A percentile compares a stretch with the other conserved stretches of the same genome.
Evolutionary conservation across 2,888 invertebrate species (phyloP).

Genomic region (Drosophila paracracens): DNA sequence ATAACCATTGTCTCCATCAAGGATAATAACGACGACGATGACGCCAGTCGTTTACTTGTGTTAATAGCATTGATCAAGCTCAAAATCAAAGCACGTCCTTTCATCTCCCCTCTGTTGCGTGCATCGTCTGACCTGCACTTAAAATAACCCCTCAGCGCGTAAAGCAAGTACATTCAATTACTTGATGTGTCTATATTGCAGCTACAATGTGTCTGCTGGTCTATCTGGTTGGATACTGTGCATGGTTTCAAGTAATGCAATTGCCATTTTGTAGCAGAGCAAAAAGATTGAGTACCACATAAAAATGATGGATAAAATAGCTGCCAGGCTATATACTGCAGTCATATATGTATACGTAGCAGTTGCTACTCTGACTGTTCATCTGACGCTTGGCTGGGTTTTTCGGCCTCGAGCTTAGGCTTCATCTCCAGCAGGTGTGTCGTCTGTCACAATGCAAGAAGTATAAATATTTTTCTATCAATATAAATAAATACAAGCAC

Average conservation of each 20-base stretch:
- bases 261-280: slow-evolving; percentile 65
- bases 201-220: slow-evolving; percentile 57
- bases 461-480: slow-evolving; percentile 43
- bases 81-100: slow-evolving; percentile 58
- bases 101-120: neutral
- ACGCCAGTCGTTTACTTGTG: slow-evolving; percentile 61
- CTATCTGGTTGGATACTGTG: slow-evolving; percentile 10
- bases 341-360: neutral
- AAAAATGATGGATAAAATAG: slow-evolving; percentile 69
- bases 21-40: slow-evolving; percentile 29
- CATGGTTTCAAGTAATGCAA: slow-evolving; percentile 51
- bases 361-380: slow-evolving; percentile 29
- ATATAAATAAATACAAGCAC: slow-evolving; percentile 42
- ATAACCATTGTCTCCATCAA: slow-evolving; percentile 26
- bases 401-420: neutral
- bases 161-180: slow-evolving; percentile 73
- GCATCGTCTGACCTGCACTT: slow-evolving; percentile 5
- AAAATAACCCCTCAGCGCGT: slow-evolving; percentile 31
- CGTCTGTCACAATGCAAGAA: slow-evolving; percentile 36
- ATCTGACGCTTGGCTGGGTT: slow-evolving; percentile 14
- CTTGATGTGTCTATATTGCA: slow-evolving; percentile 72
- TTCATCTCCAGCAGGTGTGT: slow-evolving; percentile 33
- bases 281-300: slow-evolving; percentile 64
- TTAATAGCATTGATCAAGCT: slow-evolving; percentile 68
- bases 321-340: slow-evolving; percentile 19